Evolutionary conservation across 2,113 vertebrate genomes (phyloP).

Genomic region (Pterocles gutturalis): DNA sequence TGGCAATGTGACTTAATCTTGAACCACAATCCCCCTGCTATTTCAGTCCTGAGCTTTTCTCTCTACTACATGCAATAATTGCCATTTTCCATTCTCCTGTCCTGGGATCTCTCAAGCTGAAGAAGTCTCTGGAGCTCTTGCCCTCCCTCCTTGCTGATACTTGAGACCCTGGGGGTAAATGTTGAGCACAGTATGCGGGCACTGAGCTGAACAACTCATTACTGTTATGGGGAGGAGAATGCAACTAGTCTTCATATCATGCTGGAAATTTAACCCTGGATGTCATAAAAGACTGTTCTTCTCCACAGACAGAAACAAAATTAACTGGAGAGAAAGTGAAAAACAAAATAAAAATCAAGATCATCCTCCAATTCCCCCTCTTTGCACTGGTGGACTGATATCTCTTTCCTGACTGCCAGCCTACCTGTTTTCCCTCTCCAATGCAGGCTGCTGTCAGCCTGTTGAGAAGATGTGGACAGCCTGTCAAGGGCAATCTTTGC

Average conservation of each 20-base stretch:
- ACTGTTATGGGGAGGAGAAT: neutral
- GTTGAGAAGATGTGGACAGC: neutral
- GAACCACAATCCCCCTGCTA: neutral
- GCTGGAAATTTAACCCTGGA: slow-evolving; percentile 23
- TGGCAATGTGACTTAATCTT: neutral
- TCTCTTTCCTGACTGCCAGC: neutral
- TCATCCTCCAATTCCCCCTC: neutral
- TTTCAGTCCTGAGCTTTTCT: slow-evolving; percentile 1
- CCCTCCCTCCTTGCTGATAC: neutral
- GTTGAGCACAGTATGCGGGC: slow-evolving; percentile 5
- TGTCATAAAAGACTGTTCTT: neutral
- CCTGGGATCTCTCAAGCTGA: slow-evolving; percentile 41
- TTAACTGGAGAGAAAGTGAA: neutral
- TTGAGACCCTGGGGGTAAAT: slow-evolving; percentile 30
- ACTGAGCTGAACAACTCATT: slow-evolving; percentile 26
- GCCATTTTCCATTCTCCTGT: slow-evolving; percentile 21
- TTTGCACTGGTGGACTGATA: neutral
- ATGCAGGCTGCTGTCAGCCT: rapidly evolving
- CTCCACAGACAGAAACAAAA: neutral
- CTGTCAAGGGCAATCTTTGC: neutral
- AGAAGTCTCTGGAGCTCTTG: neutral
- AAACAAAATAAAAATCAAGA: neutral
- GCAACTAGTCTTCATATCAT: neutral
- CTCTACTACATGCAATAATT: slow-evolving; percentile 13
- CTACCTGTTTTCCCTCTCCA: neutral